Conservation (phyloP, 2,888 invertebrate genomes). For the Agrenia bidenticulata region DNA sequence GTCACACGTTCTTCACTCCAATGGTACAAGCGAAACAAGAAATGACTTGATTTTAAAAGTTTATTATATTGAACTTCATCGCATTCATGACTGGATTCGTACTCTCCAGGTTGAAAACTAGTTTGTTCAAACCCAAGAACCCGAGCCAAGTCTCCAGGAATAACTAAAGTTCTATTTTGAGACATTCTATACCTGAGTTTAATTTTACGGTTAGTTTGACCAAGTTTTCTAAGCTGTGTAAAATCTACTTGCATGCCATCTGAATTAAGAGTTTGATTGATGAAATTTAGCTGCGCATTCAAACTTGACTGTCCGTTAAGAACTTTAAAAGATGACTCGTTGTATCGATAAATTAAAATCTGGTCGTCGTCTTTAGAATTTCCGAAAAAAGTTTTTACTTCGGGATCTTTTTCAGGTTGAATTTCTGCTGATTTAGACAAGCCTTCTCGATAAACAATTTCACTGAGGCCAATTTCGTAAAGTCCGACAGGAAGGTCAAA, state of each 20-base stretch:
- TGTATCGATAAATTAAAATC: too few species aligned
- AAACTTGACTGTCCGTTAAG: background rate
- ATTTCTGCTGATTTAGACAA: background rate
- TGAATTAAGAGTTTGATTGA: background rate
- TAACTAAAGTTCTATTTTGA: background rate
- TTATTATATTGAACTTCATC: background rate
- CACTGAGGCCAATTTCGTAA: background rate
- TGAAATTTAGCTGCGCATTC: background rate
- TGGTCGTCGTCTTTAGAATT: background rate
- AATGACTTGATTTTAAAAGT: background rate
- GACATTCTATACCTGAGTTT: background rate
- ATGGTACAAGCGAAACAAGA: background rate
- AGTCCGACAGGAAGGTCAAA: background rate
- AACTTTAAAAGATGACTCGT: background rate
- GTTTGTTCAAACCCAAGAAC: background rate
- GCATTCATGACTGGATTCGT: background rate
- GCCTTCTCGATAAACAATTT: background rate
- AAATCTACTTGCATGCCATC: background rate
- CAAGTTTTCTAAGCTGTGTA: background rate
- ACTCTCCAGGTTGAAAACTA: background rate
- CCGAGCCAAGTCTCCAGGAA: background rate
- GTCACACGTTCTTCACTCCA: background rate
- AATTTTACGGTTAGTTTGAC: background rate
- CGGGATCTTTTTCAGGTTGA: background rate
- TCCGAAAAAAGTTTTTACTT: background rate